Evolutionary conservation across 2,113 vertebrate genomes (phyloP).

Genomic region (Tachuris rubrigastra): DNA sequence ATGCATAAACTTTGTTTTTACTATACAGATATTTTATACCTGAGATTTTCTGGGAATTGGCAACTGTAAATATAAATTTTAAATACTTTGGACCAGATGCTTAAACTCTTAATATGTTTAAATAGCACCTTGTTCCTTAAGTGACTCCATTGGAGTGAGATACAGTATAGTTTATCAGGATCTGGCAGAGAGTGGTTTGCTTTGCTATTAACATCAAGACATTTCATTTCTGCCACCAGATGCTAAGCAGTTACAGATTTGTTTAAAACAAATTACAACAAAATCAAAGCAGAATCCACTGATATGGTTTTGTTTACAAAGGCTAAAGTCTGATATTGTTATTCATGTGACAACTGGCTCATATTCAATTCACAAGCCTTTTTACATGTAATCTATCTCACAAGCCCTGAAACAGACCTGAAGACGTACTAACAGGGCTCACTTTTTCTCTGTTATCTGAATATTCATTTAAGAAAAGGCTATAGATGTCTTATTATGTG

Average conservation of each 20-base stretch:
- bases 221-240: background rate
- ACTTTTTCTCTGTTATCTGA: slow-evolving; percentile 4
- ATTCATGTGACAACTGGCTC: slow-evolving; percentile 22
- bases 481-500: slow-evolving; percentile 26
- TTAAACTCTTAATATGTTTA: background rate
- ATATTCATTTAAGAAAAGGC: slow-evolving; percentile 34
- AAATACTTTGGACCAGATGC: background rate
- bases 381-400: background rate
- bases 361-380: background rate
- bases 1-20: background rate
- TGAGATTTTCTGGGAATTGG: background rate
- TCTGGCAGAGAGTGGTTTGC: background rate
- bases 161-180: background rate
- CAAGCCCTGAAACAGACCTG: background rate
- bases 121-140: background rate
- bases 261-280: background rate
- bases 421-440: background rate
- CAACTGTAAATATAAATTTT: background rate
- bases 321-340: background rate
- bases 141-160: background rate
- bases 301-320: slow-evolving; percentile 18
- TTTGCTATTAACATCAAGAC: background rate
- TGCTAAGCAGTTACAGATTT: background rate
- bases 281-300: slow-evolving; percentile 20
- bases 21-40: background rate